These are phyloP conservation scores for Phengaris arion DNA, from an alignment of 2,888 invertebrate species.

Conservation along the genomic window DNA sequence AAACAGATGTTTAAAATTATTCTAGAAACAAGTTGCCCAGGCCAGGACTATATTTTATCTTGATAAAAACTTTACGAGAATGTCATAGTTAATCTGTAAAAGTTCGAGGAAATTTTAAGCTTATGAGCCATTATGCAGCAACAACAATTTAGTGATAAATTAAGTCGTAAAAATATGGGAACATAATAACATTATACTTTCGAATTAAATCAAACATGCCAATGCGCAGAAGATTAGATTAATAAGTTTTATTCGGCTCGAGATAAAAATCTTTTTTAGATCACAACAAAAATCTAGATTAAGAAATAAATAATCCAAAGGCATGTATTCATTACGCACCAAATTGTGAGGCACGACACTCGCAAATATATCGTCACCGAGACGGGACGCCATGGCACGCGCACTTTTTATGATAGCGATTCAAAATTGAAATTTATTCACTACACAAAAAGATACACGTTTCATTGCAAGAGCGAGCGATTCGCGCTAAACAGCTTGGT, in stretches of 20 bases:
- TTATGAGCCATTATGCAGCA: constrained; percentile 15
- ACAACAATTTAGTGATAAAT: background rate
- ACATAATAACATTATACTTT: background rate
- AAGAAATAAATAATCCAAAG: background rate
- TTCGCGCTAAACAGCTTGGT: no score
- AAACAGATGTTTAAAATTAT: constrained; percentile 5
- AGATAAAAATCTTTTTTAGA: background rate
- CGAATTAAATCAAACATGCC: background rate
- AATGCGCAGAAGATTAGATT: background rate
- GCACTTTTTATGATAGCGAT: no score
- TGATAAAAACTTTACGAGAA: constrained; percentile 13
- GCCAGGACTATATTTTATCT: constrained; percentile 10
- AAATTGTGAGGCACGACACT: background rate
- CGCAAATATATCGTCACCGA: background rate
- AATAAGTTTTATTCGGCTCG: background rate
- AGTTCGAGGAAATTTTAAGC: constrained; percentile 2
- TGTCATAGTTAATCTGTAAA: constrained; percentile 14
- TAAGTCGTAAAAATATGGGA: background rate
- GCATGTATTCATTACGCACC: background rate
- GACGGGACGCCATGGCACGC: no score
- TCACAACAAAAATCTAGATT: background rate
- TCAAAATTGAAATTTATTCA: no score
- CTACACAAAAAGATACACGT: no score
- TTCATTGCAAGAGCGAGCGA: no score
- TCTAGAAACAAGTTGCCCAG: background rate